A percentile compares a stretch with the other conserved stretches of the same genome.
phyloP scores from a whole-genome alignment of 1,140 invertebrate species.

The Trichonephila inaurata region DNA sequence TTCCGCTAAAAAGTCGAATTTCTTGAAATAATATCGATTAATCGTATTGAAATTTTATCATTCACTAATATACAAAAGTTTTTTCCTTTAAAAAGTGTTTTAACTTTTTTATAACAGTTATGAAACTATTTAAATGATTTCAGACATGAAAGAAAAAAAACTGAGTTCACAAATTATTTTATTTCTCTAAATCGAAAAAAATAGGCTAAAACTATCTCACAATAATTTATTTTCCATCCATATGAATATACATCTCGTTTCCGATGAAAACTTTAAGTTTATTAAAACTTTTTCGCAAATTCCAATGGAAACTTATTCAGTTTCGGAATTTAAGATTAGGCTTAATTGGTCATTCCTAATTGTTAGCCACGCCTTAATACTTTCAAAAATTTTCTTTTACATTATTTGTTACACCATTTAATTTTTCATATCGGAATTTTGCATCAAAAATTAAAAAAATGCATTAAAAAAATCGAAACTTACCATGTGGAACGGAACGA shows the following conservation, averaged over 20 bases:
- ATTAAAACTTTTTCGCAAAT: constrained; percentile 3
- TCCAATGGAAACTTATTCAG: not conserved
- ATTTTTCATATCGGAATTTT: not conserved
- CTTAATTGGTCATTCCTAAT: constrained; percentile 32
- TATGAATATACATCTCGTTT: not conserved
- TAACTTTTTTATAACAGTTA: no score
- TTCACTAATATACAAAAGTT: no score
- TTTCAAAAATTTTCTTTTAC: not conserved
- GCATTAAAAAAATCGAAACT: not conserved
- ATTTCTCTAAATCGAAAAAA: not conserved
- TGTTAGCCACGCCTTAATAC: constrained; percentile 24
- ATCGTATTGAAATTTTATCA: no score
- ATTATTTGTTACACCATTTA: not conserved
- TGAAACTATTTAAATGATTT: no score
- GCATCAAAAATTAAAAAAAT: not conserved
- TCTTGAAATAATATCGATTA: no score
- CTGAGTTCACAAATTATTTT: not conserved
- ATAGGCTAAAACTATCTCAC: not conserved
- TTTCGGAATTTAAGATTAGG: constrained; percentile 30
- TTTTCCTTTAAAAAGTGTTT: no score
- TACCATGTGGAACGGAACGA: constrained; percentile 66
- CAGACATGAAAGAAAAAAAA: no score
- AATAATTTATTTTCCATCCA: not conserved
- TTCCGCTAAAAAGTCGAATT: no score
- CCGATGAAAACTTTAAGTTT: not conserved